Evolutionary conservation across 2,113 vertebrate species (phyloP).

Genomic region (Reinhardtius hippoglossoides): DNA sequence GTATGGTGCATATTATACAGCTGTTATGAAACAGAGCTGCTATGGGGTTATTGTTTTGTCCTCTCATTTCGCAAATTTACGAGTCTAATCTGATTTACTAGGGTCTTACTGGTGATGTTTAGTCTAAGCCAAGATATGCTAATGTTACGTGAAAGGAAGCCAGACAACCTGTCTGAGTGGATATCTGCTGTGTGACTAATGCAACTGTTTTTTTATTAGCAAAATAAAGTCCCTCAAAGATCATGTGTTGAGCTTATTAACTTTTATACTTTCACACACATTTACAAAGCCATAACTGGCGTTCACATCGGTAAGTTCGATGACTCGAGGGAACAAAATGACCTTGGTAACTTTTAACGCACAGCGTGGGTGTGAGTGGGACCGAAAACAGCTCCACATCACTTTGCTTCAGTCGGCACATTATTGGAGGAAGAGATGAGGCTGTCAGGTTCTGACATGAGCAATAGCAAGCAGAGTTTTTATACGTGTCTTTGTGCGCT

Average conservation of each 20-base stretch:
- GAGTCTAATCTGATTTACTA: slow-evolving; percentile 10
- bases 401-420: slow-evolving; percentile 32
- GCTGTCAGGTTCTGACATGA: slow-evolving; percentile 53
- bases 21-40: slow-evolving; percentile 11
- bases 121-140: neutral
- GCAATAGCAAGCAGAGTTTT: slow-evolving; percentile 42
- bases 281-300: neutral
- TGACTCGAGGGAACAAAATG: slow-evolving; percentile 19
- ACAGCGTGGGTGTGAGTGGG: slow-evolving; percentile 37
- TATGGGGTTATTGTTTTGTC: neutral
- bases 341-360: slow-evolving; percentile 40
- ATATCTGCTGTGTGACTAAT: neutral
- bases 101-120: neutral
- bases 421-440: slow-evolving; percentile 48
- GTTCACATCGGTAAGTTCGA: slow-evolving; percentile 4
- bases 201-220: neutral
- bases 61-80: neutral
- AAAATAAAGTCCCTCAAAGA: neutral
- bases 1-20: slow-evolving; percentile 14
- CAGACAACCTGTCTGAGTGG: neutral
- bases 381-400: slow-evolving; percentile 18
- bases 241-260: neutral
- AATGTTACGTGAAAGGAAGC: neutral
- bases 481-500: slow-evolving; percentile 21
- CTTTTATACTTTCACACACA: neutral